Base-by-base conservation (phyloP, 2,888 invertebrate species). In the Timema podura region DNA sequence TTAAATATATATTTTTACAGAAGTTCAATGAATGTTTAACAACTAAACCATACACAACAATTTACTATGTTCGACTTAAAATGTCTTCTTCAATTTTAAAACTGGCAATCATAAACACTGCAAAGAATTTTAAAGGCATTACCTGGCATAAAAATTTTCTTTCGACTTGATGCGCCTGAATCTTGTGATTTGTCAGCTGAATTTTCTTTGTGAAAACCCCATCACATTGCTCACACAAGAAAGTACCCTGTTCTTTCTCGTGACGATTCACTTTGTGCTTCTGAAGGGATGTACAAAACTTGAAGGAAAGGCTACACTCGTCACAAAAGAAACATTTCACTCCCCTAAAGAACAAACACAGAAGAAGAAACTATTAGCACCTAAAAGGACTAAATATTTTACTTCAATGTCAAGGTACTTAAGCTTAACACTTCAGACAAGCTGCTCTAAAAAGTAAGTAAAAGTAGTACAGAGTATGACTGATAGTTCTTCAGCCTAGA, bases 91-190 rank as follows among this genome's bases (percentile, higher is more conserved):
- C 44, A 15, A 30, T 3, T 30, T 16, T 48, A 13, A 51, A 30
- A 44, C 7, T n/a, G 11, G 30, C 30, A 49, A 67, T 11, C 10
- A 66, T 9, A 13, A 65, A 65, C 5, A 1, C 16, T 65, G 30
- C n/a, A 65, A 0, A 49, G 30, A 6, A 16, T 57, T 5, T 57
- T n/a, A 46, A 6, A 16, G 45, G 8, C 16, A 30, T 48, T 65
- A 74, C 75, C 73, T 75, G 75, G 51, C 75, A 75, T 9, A 75
- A 65, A 64, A 70, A 75, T 64, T 72, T 75, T 61, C 72, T 74
- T 68, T 74, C 74, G 1, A 74, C 16, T 15, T 67, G 47, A 67
- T 75, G 75, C 15, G 69, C 67, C 15, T 66, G 69, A 46, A 73
- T 73, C 67, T 71, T 71, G 68, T 75, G 75, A 15, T 71, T 70